phyloP scores from a whole-genome alignment of 2,797 vertebrate species.

The Chloroceryle inda region DNA sequence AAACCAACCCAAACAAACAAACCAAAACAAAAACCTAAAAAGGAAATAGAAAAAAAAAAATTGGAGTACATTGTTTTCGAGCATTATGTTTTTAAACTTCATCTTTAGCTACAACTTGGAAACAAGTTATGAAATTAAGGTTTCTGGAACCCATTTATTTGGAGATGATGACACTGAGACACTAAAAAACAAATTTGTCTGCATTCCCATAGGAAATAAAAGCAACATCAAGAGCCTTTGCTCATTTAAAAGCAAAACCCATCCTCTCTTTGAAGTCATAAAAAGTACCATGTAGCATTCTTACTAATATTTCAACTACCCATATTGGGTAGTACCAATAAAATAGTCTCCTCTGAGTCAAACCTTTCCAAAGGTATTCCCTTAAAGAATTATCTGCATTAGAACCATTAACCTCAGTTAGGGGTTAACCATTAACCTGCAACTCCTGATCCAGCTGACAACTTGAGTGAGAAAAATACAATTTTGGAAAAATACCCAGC shows the following conservation, averaged over 20 bases:
- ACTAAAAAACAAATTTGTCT: slow-evolving; percentile 28
- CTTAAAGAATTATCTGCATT: slow-evolving; percentile 48
- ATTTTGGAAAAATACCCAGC: neutral
- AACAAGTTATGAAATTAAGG: slow-evolving; percentile 45
- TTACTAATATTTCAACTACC: slow-evolving; percentile 29
- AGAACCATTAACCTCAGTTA: slow-evolving; percentile 61
- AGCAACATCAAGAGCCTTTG: slow-evolving; percentile 8
- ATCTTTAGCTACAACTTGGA: slow-evolving; percentile 31
- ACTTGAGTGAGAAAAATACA: slow-evolving; percentile 35
- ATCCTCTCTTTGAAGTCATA: slow-evolving; percentile 13
- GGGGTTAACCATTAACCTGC: neutral
- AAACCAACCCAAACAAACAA: neutral
- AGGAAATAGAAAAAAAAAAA: neutral
- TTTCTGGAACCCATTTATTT: slow-evolving; percentile 39
- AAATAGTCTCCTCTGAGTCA: slow-evolving; percentile 35
- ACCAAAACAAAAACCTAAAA: neutral
- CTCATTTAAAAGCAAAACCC: slow-evolving; percentile 22
- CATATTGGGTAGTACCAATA: slow-evolving; percentile 13
- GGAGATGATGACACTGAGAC: slow-evolving; percentile 31
- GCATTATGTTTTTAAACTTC: slow-evolving; percentile 10
- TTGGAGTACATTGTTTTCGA: neutral
- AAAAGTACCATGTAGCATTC: slow-evolving; percentile 39
- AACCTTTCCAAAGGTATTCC: slow-evolving; percentile 41
- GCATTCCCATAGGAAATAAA: neutral
- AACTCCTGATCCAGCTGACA: slow-evolving; percentile 44